Evolutionary conservation across 2,797 vertebrate genomes (phyloP).

Genomic region (Naso thynnoides): DNA sequence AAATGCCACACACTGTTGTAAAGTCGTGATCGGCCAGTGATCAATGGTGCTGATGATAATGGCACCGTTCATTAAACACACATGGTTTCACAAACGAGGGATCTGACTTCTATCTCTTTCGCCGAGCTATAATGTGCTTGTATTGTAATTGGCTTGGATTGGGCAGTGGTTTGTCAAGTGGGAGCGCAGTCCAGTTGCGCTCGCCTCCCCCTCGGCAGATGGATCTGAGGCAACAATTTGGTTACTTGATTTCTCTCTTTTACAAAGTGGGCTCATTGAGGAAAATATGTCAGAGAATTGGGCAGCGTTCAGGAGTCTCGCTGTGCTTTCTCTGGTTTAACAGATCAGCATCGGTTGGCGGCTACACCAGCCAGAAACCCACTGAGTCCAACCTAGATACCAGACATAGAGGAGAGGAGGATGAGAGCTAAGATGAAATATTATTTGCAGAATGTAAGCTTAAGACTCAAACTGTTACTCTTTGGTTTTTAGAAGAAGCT

Average conservation of each 20-base stretch:
- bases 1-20: slow-evolving; percentile 36
- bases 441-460: slow-evolving; percentile 27
- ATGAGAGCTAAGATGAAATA: slow-evolving; percentile 23
- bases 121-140: slow-evolving; percentile 46
- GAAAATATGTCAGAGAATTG: slow-evolving; percentile 57
- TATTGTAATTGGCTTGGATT: slow-evolving; percentile 74
- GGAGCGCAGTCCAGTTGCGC: slow-evolving; percentile 57
- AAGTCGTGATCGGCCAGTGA: slow-evolving; percentile 54
- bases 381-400: slow-evolving; percentile 68
- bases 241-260: slow-evolving; percentile 48
- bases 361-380: slow-evolving; percentile 66
- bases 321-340: slow-evolving; percentile 80
- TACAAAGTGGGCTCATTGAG: slow-evolving; percentile 47
- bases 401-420: slow-evolving; percentile 41
- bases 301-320: slow-evolving; percentile 62
- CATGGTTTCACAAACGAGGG: slow-evolving; percentile 68
- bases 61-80: slow-evolving; percentile 76
- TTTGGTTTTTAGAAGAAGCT: not conserved
- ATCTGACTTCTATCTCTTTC: slow-evolving; percentile 67
- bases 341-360: slow-evolving; percentile 82
- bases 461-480: slow-evolving; percentile 12
- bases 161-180: slow-evolving; percentile 73
- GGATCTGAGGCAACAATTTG: slow-evolving; percentile 61
- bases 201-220: slow-evolving; percentile 54
- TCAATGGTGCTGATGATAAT: slow-evolving; percentile 63